Evolutionary conservation across 1,140 invertebrate genomes (phyloP).

Genomic region (Sitobion miscanthi): DNA sequence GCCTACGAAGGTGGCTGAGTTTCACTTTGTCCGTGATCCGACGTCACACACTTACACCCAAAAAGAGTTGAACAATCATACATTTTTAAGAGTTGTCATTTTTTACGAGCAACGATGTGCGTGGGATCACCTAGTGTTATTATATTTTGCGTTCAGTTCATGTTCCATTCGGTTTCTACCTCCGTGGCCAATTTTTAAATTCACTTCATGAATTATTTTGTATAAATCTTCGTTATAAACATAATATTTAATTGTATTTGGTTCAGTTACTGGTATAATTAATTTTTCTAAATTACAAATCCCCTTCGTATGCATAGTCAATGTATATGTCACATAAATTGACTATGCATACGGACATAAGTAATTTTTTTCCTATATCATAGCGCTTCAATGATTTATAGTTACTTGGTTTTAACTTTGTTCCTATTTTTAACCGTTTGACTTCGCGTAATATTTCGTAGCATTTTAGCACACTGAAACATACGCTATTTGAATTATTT

Average conservation of each 20-base stretch:
- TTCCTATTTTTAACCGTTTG: not conserved
- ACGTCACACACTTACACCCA: too few species aligned
- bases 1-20: too few species aligned
- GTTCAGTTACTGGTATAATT: not conserved
- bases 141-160: not conserved
- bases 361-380: not conserved
- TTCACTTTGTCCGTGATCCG: too few species aligned
- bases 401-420: not conserved
- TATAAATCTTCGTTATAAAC: not conserved
- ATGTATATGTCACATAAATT: too few species aligned
- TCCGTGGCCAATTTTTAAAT: not conserved
- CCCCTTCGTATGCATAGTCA: too few species aligned
- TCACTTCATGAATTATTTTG: not conserved
- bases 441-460: not conserved
- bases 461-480: not conserved
- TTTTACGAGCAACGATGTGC: too few species aligned
- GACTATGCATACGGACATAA: not conserved
- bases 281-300: not conserved
- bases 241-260: not conserved
- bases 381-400: not conserved
- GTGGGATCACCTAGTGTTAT: too few species aligned
- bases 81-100: too few species aligned
- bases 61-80: too few species aligned
- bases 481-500: not conserved
- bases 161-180: not conserved